Evolutionary conservation across 2,797 vertebrate genomes (phyloP).

Genomic region (Peromyscus melanophrys): DNA sequence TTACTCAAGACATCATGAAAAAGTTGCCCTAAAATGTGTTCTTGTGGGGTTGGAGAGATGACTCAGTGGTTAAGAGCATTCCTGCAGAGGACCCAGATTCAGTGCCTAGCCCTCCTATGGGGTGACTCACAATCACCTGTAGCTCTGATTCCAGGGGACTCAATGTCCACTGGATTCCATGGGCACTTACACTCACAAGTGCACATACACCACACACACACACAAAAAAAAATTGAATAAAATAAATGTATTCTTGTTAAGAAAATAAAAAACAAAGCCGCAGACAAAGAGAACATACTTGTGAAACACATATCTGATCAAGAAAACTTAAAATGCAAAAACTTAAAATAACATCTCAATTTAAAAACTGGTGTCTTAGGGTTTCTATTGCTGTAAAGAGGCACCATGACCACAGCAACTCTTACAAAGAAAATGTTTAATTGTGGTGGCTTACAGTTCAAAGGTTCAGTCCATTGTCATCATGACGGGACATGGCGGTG

Average conservation of each 20-base stretch:
- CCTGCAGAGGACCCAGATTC: background rate
- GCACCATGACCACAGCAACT: background rate
- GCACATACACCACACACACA: background rate
- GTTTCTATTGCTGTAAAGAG: background rate
- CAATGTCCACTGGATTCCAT: background rate
- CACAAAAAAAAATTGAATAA: background rate
- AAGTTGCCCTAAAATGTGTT: background rate
- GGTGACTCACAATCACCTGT: background rate
- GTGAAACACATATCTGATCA: background rate
- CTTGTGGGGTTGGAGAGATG: background rate
- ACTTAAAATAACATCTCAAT: background rate
- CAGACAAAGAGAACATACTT: background rate
- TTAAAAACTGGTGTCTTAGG: background rate
- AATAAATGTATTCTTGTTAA: background rate
- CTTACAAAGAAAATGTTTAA: background rate
- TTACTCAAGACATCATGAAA: conserved; percentile 28
- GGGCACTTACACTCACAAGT: background rate
- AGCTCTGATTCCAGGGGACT: background rate
- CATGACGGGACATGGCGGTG: background rate
- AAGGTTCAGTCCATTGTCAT: background rate
- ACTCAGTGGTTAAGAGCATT: background rate
- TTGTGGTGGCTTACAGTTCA: background rate
- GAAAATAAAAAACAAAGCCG: background rate
- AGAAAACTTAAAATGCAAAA: background rate
- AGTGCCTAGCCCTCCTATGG: background rate